A percentile compares a stretch with the other conserved stretches of the same genome.
These are phyloP conservation scores for Trypoxylon attenuatum DNA, from an alignment of 2,888 invertebrate genomes.

Conservation along the genomic window DNA sequence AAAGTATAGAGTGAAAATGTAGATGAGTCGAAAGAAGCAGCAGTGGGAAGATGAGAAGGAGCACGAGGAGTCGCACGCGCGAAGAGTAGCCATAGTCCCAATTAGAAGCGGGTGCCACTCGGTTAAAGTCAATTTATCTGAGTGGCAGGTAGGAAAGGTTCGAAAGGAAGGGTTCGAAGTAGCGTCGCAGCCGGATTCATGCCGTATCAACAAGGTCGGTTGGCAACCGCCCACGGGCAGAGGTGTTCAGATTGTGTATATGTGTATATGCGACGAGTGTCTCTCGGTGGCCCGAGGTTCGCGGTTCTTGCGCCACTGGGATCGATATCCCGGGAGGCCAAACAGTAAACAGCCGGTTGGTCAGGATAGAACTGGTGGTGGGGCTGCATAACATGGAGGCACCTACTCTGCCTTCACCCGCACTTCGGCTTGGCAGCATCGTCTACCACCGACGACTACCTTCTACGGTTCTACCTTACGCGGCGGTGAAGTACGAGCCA, in stretches of 20 bases:
- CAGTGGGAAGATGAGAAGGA: background rate
- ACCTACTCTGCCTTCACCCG: conserved; percentile 51
- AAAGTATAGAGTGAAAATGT: background rate
- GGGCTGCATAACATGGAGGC: conserved; percentile 62
- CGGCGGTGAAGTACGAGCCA: too few relatives aligned
- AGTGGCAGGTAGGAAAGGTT: conserved; percentile 29
- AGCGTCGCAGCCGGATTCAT: conserved; percentile 37
- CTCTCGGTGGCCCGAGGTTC: conserved; percentile 51
- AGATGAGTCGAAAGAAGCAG: background rate
- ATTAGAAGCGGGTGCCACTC: conserved; percentile 43
- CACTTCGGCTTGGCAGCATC: conserved; percentile 31
- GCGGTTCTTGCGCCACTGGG: conserved; percentile 73
- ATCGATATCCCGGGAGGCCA: conserved; percentile 75
- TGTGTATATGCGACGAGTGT: too few relatives aligned
- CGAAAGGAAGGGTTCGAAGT: background rate
- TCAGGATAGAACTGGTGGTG: conserved; percentile 68
- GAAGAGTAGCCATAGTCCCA: conserved; percentile 32
- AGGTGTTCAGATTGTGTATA: conserved; percentile 30
- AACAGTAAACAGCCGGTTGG: conserved; percentile 75
- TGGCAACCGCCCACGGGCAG: conserved; percentile 52
- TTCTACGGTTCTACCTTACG: too few relatives aligned
- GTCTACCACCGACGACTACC: conserved; percentile 11
- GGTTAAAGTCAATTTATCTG: conserved; percentile 46
- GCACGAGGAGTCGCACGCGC: background rate
- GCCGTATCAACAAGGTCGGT: conserved; percentile 52